Evolutionary conservation across 2,113 vertebrate species (phyloP), one percentile per base, ranked within the genome.

Genomic region (Callithrix jacchus): DNA sequence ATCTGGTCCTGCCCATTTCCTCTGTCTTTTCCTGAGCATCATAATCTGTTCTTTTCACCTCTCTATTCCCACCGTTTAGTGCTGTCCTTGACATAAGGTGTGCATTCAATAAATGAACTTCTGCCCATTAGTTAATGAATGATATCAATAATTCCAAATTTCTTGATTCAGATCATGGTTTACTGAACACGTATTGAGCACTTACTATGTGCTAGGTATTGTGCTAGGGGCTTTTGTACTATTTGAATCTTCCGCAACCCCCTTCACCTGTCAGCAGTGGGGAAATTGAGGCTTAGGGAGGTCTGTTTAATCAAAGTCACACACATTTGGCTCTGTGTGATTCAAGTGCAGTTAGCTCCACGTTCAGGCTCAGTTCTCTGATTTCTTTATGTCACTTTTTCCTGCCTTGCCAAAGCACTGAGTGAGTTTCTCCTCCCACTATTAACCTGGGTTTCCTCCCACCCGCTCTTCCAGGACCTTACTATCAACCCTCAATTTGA

Each of bases 131-230:
- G 21, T 76, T 73, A 84, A 42, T 54, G n/a, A 42, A 2, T 13
- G 47, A 47, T 80, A 23, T 11, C 42, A 54, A 11, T 25, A 40
- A 40, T 85, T 81, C 61, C 79, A 20, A 37, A 86, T 83, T 89
- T 95, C 12, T 93, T 37, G 11, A 18, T 97, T 82, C 45, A 70
- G 42, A 80, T 83, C 49, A 25, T 40, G 12, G 66, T 84, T 80
- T 35, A 80, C 21, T 4, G 47, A 85, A n/a, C 89, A 54, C 11
- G 61, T 76, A 47, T 37, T 70, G 84, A 84, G 42, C 45, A 37
- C 5, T 80, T 84, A 52, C 56, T 87, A 40, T 66, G 86, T 61
- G 27, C 35, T 8, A 18, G 79, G 16, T 21, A 14, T 89, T 66
- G 58, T 66, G 45, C 40, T 32, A 14, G 83, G 30, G 14, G n/a